These are phyloP conservation scores for Drosophila recens DNA, from an alignment of 2,888 invertebrate species.

Conservation along the genomic window DNA sequence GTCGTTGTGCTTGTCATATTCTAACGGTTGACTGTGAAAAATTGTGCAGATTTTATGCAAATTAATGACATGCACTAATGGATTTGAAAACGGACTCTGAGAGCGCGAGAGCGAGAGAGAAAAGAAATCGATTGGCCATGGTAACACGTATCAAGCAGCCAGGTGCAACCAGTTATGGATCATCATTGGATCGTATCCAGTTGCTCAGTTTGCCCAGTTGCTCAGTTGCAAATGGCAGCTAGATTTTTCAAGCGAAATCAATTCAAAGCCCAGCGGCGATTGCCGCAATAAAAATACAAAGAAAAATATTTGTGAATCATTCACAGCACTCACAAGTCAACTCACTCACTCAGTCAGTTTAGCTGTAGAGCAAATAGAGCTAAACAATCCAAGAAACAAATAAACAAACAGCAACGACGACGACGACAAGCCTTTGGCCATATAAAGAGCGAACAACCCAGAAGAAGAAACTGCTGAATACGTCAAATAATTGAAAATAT, in stretches of 20 bases:
- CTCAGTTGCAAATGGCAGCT: slow-evolving; percentile 15
- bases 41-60: slow-evolving; percentile 64
- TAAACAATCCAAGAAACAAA: slow-evolving; percentile 52
- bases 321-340: slow-evolving; percentile 36
- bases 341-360: slow-evolving; percentile 14
- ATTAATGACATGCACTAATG: slow-evolving; percentile 77
- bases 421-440: slow-evolving; percentile 64
- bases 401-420: slow-evolving; percentile 48
- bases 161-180: slow-evolving; percentile 61
- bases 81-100: slow-evolving; percentile 51
- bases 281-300: slow-evolving; percentile 48
- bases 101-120: slow-evolving; percentile 14
- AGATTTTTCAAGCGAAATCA: slow-evolving; percentile 47
- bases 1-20: slow-evolving; percentile 41
- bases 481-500: slow-evolving; percentile 46
- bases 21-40: slow-evolving; percentile 56
- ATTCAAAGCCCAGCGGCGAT: slow-evolving; percentile 35
- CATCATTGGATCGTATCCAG: slow-evolving; percentile 47
- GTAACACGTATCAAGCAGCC: slow-evolving; percentile 9
- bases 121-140: slow-evolving; percentile 40
- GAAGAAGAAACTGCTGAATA: slow-evolving; percentile 53
- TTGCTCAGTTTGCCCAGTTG: slow-evolving; percentile 35
- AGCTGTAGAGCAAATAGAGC: slow-evolving; percentile 72
- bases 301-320: slow-evolving; percentile 56
- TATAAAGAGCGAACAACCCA: slow-evolving; percentile 42